Percentiles rank a stretch among this genome's conserved stretches.
These are phyloP conservation scores for Osmerus eperlanus DNA, from an alignment of 2,113 vertebrate species.

Conservation along the genomic window DNA sequence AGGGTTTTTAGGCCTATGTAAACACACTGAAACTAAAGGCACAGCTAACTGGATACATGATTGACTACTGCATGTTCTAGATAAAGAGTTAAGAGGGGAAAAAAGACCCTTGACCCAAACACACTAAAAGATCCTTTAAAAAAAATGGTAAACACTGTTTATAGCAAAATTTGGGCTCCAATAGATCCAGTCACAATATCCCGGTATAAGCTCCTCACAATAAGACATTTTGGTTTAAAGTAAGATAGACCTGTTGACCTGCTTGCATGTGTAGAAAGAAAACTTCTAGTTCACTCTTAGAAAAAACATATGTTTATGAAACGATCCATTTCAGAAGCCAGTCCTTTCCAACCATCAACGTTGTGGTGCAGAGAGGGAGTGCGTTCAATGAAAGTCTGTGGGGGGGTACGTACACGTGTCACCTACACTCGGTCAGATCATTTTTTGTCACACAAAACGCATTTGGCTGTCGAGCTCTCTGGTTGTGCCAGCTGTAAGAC, in stretches of 20 bases:
- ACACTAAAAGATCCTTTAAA: not conserved
- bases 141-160: not conserved
- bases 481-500: constrained; percentile 35
- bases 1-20: not conserved
- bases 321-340: constrained; percentile 50
- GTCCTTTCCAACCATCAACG: constrained; percentile 58
- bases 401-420: not conserved
- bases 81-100: not conserved
- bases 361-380: not conserved
- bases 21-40: constrained; percentile 14
- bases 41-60: constrained; percentile 11
- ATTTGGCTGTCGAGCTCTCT: constrained; percentile 78
- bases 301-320: constrained; percentile 22
- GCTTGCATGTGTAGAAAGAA: constrained; percentile 9
- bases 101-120: not conserved
- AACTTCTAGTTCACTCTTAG: not conserved
- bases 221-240: constrained; percentile 23
- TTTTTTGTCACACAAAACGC: constrained; percentile 78
- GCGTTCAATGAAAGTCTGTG: not conserved
- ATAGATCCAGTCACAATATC: not conserved
- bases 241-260: constrained; percentile 68
- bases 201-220: constrained; percentile 15
- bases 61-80: constrained; percentile 2
- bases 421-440: not conserved
- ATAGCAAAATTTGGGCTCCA: not conserved